A percentile compares a stretch with the other conserved stretches of the same genome.
These are phyloP conservation scores for Eulithis prunata DNA, from an alignment of 2,888 invertebrate species.

Conservation along the genomic window DNA sequence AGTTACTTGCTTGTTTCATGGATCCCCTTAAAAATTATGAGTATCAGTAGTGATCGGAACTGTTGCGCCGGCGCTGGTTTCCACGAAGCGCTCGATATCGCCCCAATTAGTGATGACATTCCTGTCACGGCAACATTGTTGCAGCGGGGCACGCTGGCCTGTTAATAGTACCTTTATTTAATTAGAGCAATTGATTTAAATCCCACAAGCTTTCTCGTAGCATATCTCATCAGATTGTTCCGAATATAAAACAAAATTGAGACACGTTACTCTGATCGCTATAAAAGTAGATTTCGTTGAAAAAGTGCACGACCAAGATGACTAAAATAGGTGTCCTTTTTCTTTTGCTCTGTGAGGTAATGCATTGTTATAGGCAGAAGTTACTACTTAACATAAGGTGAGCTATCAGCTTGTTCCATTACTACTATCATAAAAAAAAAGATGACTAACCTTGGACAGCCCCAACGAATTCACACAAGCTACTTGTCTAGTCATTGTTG, in stretches of 20 bases:
- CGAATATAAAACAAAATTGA: neutral
- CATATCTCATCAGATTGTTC: neutral
- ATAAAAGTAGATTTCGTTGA: too few relatives aligned
- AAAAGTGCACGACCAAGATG: too few relatives aligned
- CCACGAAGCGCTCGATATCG: constrained; percentile 11
- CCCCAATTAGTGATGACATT: constrained; percentile 13
- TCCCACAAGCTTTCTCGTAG: neutral
- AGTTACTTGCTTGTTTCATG: too few relatives aligned
- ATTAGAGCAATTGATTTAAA: neutral
- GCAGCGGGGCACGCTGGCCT: neutral
- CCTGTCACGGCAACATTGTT: neutral
- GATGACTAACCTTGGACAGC: too few relatives aligned
- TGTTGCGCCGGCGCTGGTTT: constrained; percentile 2
- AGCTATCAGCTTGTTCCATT: too few relatives aligned
- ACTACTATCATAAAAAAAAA: too few relatives aligned
- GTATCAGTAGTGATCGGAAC: neutral
- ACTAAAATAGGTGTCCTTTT: too few relatives aligned
- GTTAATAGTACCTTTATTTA: neutral
- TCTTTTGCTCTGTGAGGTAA: too few relatives aligned
- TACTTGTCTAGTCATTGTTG: neutral
- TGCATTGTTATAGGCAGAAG: too few relatives aligned
- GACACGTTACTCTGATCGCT: too few relatives aligned
- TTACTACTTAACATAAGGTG: too few relatives aligned
- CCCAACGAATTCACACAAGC: neutral
- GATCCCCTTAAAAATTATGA: too few relatives aligned